phyloP scores from a whole-genome alignment of 2,888 invertebrate genomes.

The Hydriomena furcata region DNA sequence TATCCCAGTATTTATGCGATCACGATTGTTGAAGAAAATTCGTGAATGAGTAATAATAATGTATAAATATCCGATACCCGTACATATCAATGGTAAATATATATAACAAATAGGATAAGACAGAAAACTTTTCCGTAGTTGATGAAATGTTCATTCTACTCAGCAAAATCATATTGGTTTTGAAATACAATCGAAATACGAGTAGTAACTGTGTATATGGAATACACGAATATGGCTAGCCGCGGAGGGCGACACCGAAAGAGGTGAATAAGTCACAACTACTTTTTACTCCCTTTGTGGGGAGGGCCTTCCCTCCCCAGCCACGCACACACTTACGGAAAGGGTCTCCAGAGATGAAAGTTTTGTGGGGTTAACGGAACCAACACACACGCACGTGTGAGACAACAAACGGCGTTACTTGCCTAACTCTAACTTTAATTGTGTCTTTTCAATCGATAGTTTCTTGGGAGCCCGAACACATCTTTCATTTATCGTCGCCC shows the following conservation, averaged over 20 bases:
- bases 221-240: constrained; percentile 60
- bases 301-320: constrained; percentile 57
- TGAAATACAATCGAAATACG: constrained; percentile 2
- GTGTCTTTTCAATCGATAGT: constrained; percentile 83
- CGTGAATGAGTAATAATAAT: too few species aligned
- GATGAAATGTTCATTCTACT: constrained; percentile 5
- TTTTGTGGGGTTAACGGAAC: constrained; percentile 79
- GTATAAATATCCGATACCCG: too few species aligned
- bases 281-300: constrained; percentile 80
- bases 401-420: constrained; percentile 78
- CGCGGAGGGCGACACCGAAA: constrained; percentile 79
- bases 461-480: constrained; percentile 53
- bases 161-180: constrained; percentile 2
- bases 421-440: constrained; percentile 83
- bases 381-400: constrained; percentile 71
- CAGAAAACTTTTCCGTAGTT: background rate
- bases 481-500: constrained; percentile 54
- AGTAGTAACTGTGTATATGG: constrained; percentile 41
- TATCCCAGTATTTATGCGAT: too few species aligned
- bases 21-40: too few species aligned
- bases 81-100: too few species aligned
- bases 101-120: background rate
- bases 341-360: constrained; percentile 80
- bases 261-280: constrained; percentile 83
- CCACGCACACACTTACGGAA: constrained; percentile 52